Evolutionary conservation across 1,140 invertebrate species (phyloP), one percentile per base, ranked within the genome.

Genomic region (Pseudoatta argentina): DNA sequence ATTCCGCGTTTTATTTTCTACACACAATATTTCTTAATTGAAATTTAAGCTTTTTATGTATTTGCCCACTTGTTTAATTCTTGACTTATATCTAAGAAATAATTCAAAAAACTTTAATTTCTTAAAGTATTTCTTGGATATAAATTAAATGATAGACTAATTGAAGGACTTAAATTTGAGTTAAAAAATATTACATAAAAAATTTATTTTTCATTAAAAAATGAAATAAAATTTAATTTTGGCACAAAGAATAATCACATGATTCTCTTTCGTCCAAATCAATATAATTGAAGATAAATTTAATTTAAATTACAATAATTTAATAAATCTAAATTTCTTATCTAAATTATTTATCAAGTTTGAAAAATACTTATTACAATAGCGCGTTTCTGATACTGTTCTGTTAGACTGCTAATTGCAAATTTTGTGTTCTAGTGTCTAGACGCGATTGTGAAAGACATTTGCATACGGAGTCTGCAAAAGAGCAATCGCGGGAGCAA

Each of bases 381-480:
- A 48, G 27, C 0, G 4, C 18, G 16, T 10, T 6, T 21, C 27
- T 30, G 44, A 21, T 57, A 24, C 2, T 24, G 7, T 3, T 34
- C 30, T 3, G 10, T 55, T 16, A n/a, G 0, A 5, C 4, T 57
- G 34, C 5, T n/a, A 39, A 53, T 44, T 14, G n/a, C 18, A 27
- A 12, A 18, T 39, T 39, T 39, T 39, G n/a, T n/a, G n/a, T 16
- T 34, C 12, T 57, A 24, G 34, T 27, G 21, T 67, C 63, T 57
- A 39, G 16, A 57, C 21, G 53, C 63, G 10, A 21, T 81, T 81
- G 48, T 55, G 64, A 34, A 48, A 30, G n/a, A 39, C 3, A n/a
- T 30, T 67, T 71, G 78, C 53, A 71, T 81, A 59, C 12, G 1
- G 21, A 69, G 16, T 71, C 51, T 67, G 21, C 24, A 71, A 71